Percentiles rank a stretch among this genome's conserved stretches.
Conservation (phyloP, 2,888 invertebrate species). For the Melanostoma mellinum region DNA sequence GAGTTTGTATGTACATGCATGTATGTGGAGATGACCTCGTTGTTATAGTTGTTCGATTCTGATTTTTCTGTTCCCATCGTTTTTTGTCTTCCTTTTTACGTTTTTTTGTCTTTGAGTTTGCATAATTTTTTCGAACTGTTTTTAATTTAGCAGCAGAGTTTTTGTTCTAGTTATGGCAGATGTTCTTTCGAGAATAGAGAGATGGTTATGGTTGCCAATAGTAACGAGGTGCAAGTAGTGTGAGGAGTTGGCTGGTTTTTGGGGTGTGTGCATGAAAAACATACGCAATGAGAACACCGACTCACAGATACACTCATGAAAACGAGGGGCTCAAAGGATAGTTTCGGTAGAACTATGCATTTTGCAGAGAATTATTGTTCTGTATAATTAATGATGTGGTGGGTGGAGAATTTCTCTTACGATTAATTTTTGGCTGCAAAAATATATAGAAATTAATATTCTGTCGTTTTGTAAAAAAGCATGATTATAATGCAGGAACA, state of each 20-base stretch:
- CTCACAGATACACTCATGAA: neutral
- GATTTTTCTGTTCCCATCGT: conserved; percentile 37
- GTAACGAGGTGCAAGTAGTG: conserved; percentile 29
- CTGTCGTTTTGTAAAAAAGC: conserved; percentile 1
- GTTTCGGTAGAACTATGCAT: conserved; percentile 21
- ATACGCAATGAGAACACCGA: conserved; percentile 6
- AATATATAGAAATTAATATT: neutral
- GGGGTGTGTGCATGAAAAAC: conserved; percentile 21
- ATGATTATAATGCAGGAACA: conserved; percentile 1
- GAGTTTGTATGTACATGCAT: conserved; percentile 7
- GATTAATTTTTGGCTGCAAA: neutral
- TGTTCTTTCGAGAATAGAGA: conserved; percentile 34
- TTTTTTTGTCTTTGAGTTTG: conserved; percentile 31
- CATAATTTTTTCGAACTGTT: conserved; percentile 11
- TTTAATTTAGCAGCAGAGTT: conserved; percentile 20
- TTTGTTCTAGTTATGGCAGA: conserved; percentile 35
- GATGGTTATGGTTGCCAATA: conserved; percentile 51
- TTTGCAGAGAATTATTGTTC: conserved; percentile 31
- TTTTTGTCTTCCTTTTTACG: neutral
- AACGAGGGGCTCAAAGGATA: conserved; percentile 6
- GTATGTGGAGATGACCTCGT: conserved; percentile 61
- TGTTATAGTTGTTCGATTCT: conserved; percentile 64
- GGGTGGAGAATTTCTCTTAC: neutral
- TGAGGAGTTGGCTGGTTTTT: neutral
- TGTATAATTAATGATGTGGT: conserved; percentile 33